Evolutionary conservation across 1,140 invertebrate species (phyloP).

Genomic region (Cotesia glomerata): DNA sequence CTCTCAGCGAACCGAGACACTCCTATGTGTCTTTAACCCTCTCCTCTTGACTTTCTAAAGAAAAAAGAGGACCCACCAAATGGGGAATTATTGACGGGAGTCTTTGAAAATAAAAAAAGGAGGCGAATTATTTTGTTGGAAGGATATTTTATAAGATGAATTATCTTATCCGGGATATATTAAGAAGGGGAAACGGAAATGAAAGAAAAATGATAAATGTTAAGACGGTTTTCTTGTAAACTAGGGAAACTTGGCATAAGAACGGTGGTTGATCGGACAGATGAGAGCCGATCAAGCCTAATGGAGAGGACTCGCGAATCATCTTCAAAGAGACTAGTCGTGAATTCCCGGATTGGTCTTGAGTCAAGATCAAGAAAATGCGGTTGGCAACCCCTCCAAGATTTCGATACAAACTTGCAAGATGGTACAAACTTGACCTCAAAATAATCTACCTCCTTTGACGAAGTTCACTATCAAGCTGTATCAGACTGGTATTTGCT

Average conservation of each 20-base stretch:
- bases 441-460: background rate
- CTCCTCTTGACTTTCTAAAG: background rate
- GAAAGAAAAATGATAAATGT: constrained; percentile 25
- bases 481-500: background rate
- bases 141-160: background rate
- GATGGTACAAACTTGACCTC: constrained; percentile 30
- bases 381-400: constrained; percentile 2
- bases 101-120: background rate
- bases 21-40: background rate
- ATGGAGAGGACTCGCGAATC: background rate
- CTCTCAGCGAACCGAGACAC: background rate
- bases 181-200: constrained; percentile 24
- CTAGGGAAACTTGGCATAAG: constrained; percentile 10
- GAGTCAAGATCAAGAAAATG: background rate
- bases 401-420: constrained; percentile 14
- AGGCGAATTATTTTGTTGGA: background rate
- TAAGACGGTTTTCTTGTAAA: background rate
- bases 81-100: too few relatives aligned
- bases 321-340: background rate
- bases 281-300: constrained; percentile 19
- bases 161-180: background rate
- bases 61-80: too few relatives aligned
- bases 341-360: background rate
- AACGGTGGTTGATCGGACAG: constrained; percentile 11
- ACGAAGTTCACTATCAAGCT: background rate